phyloP scores from a whole-genome alignment of 2,797 vertebrate genomes.

The Anomalospiza imberbis region DNA sequence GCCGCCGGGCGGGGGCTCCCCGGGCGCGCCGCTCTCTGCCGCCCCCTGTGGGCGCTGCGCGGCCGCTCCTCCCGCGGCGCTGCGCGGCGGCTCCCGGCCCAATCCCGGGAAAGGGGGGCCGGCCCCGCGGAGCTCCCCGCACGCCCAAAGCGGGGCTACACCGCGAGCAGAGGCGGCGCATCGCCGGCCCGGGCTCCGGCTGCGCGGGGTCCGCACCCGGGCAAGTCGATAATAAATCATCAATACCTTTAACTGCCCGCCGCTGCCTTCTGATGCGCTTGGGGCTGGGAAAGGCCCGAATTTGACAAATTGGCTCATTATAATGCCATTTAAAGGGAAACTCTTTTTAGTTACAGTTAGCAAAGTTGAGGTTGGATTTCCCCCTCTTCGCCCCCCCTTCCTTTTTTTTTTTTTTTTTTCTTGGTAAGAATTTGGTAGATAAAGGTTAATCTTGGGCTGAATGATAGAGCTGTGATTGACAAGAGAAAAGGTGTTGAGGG shows the following conservation, averaged over 20 bases:
- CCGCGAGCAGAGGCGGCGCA: background rate
- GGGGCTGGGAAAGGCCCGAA: conserved; percentile 41
- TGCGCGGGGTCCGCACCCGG: background rate
- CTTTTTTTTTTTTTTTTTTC: background rate
- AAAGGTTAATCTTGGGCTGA: conserved; percentile 81
- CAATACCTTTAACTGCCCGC: background rate
- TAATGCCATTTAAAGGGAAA: conserved; percentile 40
- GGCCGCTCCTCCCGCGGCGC: background rate
- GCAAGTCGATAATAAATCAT: background rate
- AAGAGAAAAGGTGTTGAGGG: conserved; percentile 82
- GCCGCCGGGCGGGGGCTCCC: background rate
- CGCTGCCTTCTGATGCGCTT: background rate
- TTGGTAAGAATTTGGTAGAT: conserved; percentile 69
- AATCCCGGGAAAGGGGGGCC: background rate
- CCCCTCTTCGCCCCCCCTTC: background rate
- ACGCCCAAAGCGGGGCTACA: background rate
- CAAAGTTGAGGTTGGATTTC: conserved; percentile 37
- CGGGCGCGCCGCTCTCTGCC: background rate
- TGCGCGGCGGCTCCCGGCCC: background rate
- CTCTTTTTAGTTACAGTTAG: conserved; percentile 46
- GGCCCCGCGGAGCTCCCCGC: background rate
- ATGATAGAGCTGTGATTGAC: conserved; percentile 81
- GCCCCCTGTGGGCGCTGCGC: background rate
- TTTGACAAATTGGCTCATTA: conserved; percentile 59
- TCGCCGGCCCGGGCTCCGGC: background rate